These are phyloP conservation scores for Oncorhynchus gorbuscha DNA, from an alignment of 2,113 vertebrate genomes.

Conservation along the genomic window DNA sequence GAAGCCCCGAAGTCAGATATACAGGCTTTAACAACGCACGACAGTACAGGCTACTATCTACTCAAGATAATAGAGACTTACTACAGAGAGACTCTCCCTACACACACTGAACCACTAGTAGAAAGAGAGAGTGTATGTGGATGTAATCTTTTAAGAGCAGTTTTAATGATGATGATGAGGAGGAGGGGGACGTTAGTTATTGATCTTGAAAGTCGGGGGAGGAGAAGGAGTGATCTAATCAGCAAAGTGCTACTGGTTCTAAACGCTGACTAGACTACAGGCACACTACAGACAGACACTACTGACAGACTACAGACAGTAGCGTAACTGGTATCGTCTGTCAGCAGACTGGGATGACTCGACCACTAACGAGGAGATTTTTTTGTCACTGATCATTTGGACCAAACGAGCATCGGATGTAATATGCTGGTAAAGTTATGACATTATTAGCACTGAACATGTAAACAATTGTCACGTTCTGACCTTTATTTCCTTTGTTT, in stretches of 20 bases:
- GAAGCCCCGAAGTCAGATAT: too few species aligned
- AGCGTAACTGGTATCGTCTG: slow-evolving; percentile 74
- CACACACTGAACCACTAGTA: not conserved
- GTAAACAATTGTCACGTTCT: too few species aligned
- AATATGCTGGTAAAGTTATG: too few species aligned
- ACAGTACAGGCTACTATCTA: not conserved
- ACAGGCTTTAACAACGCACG: too few species aligned
- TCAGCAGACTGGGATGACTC: slow-evolving; percentile 80
- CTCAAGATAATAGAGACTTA: not conserved
- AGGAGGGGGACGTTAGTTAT: not conserved
- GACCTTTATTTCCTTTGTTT: too few species aligned
- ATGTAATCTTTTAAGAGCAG: not conserved
- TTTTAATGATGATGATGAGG: not conserved
- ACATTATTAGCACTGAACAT: too few species aligned
- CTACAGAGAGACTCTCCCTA: not conserved
- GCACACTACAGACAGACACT: too few species aligned
- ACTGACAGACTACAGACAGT: slow-evolving; percentile 75
- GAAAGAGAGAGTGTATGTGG: not conserved
- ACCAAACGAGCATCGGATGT: too few species aligned
- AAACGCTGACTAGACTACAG: too few species aligned
- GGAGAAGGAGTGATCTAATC: slow-evolving; percentile 13
- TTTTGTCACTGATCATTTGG: not conserved
- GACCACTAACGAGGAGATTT: too few species aligned
- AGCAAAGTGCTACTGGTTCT: too few species aligned
- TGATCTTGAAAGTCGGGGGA: not conserved